Conservation (phyloP, 2,797 vertebrate species). For the Atherinosoma microstoma region DNA sequence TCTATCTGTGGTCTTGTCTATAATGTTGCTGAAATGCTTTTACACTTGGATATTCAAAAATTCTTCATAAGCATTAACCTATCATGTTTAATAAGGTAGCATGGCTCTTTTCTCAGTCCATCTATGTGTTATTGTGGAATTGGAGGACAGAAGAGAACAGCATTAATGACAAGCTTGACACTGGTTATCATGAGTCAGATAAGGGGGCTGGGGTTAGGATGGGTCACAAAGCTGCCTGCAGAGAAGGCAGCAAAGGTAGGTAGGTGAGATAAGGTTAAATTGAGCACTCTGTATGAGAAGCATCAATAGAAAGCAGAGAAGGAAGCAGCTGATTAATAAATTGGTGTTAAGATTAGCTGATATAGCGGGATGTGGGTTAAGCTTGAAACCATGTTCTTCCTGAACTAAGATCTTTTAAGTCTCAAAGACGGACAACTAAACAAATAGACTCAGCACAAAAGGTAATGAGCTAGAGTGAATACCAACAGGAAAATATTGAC, state of each 20-base stretch:
- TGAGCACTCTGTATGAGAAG: background rate
- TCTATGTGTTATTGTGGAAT: too few relatives aligned
- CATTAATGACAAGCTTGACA: too few relatives aligned
- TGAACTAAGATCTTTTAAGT: background rate
- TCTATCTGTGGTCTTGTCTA: slow-evolving; percentile 4
- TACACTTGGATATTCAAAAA: background rate
- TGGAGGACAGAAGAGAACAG: too few relatives aligned
- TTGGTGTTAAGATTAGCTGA: background rate
- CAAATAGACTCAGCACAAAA: too few relatives aligned
- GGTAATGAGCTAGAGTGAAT: too few relatives aligned
- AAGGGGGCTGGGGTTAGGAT: too few relatives aligned
- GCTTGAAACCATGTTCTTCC: background rate
- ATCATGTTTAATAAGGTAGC: too few relatives aligned
- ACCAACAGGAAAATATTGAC: too few relatives aligned
- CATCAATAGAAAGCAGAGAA: background rate
- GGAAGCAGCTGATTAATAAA: background rate
- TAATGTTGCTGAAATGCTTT: background rate
- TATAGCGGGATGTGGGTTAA: background rate
- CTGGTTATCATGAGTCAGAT: too few relatives aligned
- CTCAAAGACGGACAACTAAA: background rate
- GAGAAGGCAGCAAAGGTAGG: too few relatives aligned
- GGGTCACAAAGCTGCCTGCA: too few relatives aligned
- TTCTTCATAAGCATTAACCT: background rate
- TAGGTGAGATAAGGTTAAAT: background rate
- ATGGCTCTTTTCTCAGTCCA: too few relatives aligned